These are phyloP conservation scores for Pseudococcus viburni DNA, from an alignment of 2,888 invertebrate species.

Conservation along the genomic window DNA sequence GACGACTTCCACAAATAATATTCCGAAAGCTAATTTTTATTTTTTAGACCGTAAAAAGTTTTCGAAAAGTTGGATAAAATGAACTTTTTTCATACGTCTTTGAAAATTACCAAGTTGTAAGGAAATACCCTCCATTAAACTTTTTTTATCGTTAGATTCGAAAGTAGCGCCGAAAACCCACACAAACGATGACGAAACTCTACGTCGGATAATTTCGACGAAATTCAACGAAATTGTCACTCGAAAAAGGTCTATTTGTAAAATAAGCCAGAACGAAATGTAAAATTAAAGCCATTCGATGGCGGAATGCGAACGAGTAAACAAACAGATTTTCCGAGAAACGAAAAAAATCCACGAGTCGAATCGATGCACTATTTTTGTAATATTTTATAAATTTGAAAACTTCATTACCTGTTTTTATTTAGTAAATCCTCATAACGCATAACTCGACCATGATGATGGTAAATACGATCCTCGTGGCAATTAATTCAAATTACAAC, in stretches of 20 bases:
- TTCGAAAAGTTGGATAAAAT: constrained; percentile 35
- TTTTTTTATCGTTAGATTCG: background rate
- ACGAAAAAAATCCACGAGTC: background rate
- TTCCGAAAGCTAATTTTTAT: background rate
- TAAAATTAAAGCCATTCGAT: background rate
- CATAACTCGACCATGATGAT: constrained; percentile 2
- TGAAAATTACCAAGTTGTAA: background rate
- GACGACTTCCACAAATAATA: background rate
- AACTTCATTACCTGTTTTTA: background rate
- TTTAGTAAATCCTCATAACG: background rate
- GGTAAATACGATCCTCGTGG: background rate
- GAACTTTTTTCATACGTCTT: constrained; percentile 35
- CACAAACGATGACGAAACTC: background rate
- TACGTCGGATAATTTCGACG: background rate
- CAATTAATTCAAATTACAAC: background rate
- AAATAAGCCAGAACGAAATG: background rate
- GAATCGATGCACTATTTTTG: background rate
- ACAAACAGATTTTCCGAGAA: background rate
- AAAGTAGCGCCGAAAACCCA: background rate
- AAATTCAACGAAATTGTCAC: background rate
- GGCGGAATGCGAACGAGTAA: background rate
- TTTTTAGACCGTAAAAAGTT: constrained; percentile 25
- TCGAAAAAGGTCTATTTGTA: background rate
- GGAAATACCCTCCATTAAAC: constrained; percentile 12
- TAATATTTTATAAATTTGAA: too few species aligned